Evolutionary conservation across 2,113 vertebrate genomes (phyloP).

Genomic region (Leptobrachium leishanense): DNA sequence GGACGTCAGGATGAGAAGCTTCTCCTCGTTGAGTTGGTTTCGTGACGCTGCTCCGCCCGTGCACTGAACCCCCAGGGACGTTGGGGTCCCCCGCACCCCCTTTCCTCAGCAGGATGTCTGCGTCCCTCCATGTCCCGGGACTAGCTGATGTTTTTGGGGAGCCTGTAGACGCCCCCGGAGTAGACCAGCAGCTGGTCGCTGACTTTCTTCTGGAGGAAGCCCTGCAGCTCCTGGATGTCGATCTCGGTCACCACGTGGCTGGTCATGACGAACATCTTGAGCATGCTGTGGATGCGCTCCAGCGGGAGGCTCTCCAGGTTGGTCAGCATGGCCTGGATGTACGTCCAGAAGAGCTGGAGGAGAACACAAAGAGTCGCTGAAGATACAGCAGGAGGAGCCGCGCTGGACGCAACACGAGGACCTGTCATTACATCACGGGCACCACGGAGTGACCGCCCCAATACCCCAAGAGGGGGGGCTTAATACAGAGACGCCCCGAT

Average conservation of each 20-base stretch:
- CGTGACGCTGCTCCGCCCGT: too few relatives aligned
- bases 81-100: too few relatives aligned
- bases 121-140: neutral
- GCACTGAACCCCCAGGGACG: too few relatives aligned
- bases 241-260: conserved; percentile 91
- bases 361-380: neutral
- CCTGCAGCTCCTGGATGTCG: conserved; percentile 89
- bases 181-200: conserved; percentile 86
- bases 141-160: conserved; percentile 81
- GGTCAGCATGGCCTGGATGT: conserved; percentile 98
- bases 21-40: too few relatives aligned
- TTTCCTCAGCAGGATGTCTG: too few relatives aligned
- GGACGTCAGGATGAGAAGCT: too few relatives aligned
- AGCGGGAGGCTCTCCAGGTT: conserved; percentile 95
- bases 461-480: too few relatives aligned
- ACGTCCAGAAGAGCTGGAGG: conserved; percentile 92
- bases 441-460: too few relatives aligned
- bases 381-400: too few relatives aligned
- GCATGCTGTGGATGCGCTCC: conserved; percentile 96
- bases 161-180: conserved; percentile 85
- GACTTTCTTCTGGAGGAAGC: conserved; percentile 93
- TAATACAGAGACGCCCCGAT: too few relatives aligned
- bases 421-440: too few relatives aligned
- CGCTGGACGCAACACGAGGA: too few relatives aligned
- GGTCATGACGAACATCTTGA: conserved; percentile 93